Percentiles rank a stretch among this genome's conserved stretches.
These are phyloP conservation scores for Eupithecia pulchellata DNA, from an alignment of 2,888 invertebrate species.

Conservation along the genomic window DNA sequence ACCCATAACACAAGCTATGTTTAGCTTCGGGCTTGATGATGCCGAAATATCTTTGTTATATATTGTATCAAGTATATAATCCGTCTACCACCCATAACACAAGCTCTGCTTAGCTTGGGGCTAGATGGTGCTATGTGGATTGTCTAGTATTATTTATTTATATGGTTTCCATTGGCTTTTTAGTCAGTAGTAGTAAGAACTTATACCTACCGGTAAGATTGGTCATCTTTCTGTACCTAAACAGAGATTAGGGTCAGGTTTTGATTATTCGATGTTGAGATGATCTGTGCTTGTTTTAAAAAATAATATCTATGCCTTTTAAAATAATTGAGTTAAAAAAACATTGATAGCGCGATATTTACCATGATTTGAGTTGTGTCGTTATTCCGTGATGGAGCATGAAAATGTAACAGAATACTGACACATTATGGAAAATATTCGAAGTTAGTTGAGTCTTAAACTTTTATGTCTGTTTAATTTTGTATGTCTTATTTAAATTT, in stretches of 20 bases:
- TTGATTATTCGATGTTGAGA: constrained; percentile 30
- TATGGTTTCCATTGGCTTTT: constrained; percentile 19
- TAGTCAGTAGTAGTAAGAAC: neutral
- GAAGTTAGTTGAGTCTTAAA: neutral
- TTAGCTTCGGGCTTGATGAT: no score
- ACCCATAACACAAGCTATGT: no score
- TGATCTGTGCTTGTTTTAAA: neutral
- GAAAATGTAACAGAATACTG: neutral
- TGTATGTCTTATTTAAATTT: neutral
- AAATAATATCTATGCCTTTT: neutral
- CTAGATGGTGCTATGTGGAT: no score
- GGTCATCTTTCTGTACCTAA: constrained; percentile 30
- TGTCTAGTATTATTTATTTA: no score
- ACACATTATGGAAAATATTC: neutral
- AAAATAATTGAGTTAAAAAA: neutral
- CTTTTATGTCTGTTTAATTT: no score
- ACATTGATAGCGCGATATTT: neutral
- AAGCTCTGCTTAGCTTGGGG: no score
- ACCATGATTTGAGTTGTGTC: neutral
- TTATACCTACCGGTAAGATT: constrained; percentile 35
- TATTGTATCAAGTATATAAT: no score
- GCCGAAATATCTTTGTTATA: no score
- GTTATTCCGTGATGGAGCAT: neutral
- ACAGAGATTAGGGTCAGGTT: constrained; percentile 11
- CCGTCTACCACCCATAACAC: no score